Evolutionary conservation across 1,140 invertebrate genomes (phyloP).

Genomic region (Pseudomyrmex cubaensis): DNA sequence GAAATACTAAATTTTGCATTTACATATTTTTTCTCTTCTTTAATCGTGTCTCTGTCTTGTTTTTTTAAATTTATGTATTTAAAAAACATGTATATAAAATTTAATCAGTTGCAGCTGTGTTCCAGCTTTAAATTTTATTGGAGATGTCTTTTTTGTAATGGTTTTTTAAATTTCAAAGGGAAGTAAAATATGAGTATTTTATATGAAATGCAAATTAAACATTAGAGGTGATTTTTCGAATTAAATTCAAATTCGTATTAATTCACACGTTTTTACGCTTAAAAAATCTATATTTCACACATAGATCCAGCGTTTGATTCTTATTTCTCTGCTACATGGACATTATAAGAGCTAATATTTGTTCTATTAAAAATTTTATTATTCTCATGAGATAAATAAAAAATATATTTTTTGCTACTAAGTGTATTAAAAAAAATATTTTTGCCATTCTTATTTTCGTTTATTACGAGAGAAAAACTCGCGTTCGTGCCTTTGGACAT

Average conservation of each 20-base stretch:
- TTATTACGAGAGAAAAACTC: not conserved
- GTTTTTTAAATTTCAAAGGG: no score
- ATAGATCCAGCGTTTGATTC: no score
- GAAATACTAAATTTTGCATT: slow-evolving; percentile 3
- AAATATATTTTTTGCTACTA: not conserved
- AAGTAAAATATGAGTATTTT: no score
- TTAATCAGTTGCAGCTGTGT: not conserved
- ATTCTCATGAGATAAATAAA: not conserved
- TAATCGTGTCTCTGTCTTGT: not conserved
- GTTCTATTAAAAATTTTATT: no score
- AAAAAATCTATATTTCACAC: no score
- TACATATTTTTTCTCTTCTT: not conserved
- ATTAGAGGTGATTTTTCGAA: no score
- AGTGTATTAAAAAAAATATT: not conserved
- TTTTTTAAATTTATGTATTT: not conserved
- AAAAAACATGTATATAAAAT: not conserved
- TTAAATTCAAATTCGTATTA: no score
- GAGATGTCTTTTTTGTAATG: no score
- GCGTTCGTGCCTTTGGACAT: not conserved
- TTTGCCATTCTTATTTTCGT: not conserved
- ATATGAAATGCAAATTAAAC: no score
- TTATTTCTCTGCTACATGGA: no score
- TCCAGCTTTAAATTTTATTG: not conserved
- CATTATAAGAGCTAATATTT: no score
- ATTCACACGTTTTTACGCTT: no score